Percentiles rank a stretch among this genome's conserved stretches.
phyloP scores from a whole-genome alignment of 2,888 invertebrate genomes.

The Parapristionchus giblindavisi region DNA sequence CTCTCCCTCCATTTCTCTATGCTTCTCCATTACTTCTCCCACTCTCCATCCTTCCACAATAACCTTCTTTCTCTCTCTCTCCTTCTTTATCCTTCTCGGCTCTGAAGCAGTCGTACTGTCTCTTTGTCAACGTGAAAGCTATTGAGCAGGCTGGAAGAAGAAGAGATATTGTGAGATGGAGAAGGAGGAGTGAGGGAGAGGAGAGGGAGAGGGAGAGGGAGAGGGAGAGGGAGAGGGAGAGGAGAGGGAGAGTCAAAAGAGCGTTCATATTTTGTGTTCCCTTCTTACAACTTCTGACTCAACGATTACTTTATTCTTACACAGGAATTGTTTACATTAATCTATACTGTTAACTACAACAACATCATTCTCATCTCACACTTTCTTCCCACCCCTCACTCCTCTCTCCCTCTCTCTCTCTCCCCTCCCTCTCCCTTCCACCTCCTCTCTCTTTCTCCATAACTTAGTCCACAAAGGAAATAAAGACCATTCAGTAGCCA shows the following conservation, averaged over 20 bases:
- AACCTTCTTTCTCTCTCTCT: too few species aligned
- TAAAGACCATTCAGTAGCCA: too few species aligned
- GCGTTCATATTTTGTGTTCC: constrained; percentile 14
- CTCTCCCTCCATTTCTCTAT: constrained; percentile 4
- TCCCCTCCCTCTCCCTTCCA: background rate
- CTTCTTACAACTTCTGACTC: too few species aligned
- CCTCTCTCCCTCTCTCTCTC: background rate
- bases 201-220: background rate
- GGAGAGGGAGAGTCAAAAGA: constrained; percentile 19
- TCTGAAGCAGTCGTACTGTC: too few species aligned
- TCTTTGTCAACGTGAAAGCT: too few species aligned
- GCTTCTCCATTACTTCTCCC: too few species aligned
- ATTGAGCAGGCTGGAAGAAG: too few species aligned
- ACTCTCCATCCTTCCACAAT: too few species aligned
- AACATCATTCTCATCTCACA: background rate
- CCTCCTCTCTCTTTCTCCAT: background rate
- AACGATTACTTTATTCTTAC: background rate
- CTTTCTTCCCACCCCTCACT: background rate
- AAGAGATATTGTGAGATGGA: too few species aligned
- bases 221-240: background rate
- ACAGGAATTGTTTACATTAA: background rate
- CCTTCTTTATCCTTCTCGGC: too few species aligned
- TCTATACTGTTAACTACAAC: background rate
- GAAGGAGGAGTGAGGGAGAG: background rate
- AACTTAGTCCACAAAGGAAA: too few species aligned